Percentiles rank a stretch among this genome's conserved stretches.
Conservation (phyloP, 2,888 invertebrate genomes). For the Agonopterix heracliana region DNA sequence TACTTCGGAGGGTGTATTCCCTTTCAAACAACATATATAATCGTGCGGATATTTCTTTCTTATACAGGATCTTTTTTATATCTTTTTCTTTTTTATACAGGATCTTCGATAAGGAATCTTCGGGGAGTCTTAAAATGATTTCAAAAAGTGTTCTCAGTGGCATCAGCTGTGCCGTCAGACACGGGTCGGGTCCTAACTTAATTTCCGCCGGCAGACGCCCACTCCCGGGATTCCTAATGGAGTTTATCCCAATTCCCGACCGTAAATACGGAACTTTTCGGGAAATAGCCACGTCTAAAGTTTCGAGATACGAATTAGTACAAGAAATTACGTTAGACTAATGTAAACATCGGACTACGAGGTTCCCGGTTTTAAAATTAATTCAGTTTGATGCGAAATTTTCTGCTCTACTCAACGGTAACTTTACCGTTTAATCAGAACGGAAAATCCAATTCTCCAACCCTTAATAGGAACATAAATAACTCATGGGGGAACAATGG, state of each 20-base stretch:
- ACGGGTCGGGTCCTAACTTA: slow-evolving; percentile 44
- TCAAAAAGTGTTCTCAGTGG: slow-evolving; percentile 18
- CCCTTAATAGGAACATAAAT: slow-evolving; percentile 3
- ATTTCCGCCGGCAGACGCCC: slow-evolving; percentile 44
- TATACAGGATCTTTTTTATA: not conserved
- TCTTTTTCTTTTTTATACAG: not conserved
- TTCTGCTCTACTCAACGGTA: slow-evolving; percentile 9
- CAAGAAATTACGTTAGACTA: slow-evolving; percentile 7
- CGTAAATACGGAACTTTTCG: slow-evolving; percentile 28
- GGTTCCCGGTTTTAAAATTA: slow-evolving; percentile 22
- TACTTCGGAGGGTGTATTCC: slow-evolving; percentile 5
- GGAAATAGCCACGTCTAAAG: slow-evolving; percentile 5
- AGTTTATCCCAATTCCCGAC: slow-evolving; percentile 38
- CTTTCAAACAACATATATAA: slow-evolving; percentile 5
- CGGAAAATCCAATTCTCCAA: slow-evolving; percentile 8
- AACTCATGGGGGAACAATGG: slow-evolving; percentile 5
- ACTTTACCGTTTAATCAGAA: slow-evolving; percentile 20
- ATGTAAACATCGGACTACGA: slow-evolving; percentile 6
- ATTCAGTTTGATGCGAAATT: slow-evolving; percentile 19
- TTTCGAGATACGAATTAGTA: slow-evolving; percentile 8
- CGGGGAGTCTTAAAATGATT: slow-evolving; percentile 2
- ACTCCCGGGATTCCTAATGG: slow-evolving; percentile 35
- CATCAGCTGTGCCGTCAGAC: slow-evolving; percentile 36
- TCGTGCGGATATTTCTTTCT: slow-evolving; percentile 4
- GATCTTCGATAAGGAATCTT: not conserved